Evolutionary conservation across 2,797 vertebrate species (phyloP), one percentile per base, ranked within the genome.

Genomic region (Paratrypauchen microcephalus): DNA sequence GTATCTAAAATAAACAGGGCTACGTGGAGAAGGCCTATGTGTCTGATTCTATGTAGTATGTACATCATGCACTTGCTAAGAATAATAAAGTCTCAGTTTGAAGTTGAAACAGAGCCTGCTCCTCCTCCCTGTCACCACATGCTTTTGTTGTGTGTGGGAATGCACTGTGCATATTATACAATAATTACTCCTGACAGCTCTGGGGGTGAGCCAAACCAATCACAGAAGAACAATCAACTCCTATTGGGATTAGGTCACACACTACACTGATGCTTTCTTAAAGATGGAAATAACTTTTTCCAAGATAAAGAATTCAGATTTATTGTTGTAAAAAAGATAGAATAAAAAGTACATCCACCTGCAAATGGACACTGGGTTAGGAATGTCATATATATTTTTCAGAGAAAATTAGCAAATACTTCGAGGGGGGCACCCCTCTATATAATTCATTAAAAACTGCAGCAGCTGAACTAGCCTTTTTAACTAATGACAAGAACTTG

Each of bases 121-220:
- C 74, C 72, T 50, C 74, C 73, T 54, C 61, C 23, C n/a, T 57
- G 60, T 71, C 75, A 65, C 83, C 85, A 68, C 66, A 24, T 81
- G 84, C 79, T 76, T 80, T 86, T 81, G 19, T 80, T 74, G 70
- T 81, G 77, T 65, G 77, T 72, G 86, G 66, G 84, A 71, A 83
- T 67, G 71, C 72, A 71, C 54, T 6, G 18, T 66, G 78, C 77
- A 75, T 73, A 86, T 85, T 73, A 80, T 77, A 78, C 72, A 65
- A 83, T 94, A 92, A 93, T 93, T 92, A 89, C 85, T 90, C 78
- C 80, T 87, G 92, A 90, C 92, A 93, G 90, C 66, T 83, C 76
- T 78, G 83, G 84, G 68, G 65, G 58, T 67, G 83, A 86, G 83
- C 87, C 86, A 90, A 87, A 80, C 64, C 48, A 30, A 75, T 79